Conservation (phyloP, 2,113 vertebrate species). For the Clupea harengus region DNA sequence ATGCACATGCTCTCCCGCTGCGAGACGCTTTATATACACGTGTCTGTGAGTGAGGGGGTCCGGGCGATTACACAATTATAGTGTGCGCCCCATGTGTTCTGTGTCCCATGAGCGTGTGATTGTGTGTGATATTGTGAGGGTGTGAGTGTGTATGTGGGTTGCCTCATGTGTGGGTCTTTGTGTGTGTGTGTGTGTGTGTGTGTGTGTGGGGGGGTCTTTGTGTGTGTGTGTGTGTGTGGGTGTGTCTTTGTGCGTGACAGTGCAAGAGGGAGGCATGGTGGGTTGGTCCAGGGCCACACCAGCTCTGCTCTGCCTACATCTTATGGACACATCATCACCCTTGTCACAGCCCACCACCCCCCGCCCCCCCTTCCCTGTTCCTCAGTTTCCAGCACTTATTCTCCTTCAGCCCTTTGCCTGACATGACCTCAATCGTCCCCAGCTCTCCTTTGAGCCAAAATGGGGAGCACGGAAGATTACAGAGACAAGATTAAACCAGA, state of each 20-base stretch:
- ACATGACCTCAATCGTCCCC: not conserved
- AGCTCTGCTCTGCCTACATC: not conserved
- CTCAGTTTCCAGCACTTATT: not conserved
- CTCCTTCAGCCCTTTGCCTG: slow-evolving; percentile 1
- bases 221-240: too few relatives aligned
- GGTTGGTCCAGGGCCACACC: not conserved
- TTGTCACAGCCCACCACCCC: not conserved
- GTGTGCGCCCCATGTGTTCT: too few relatives aligned
- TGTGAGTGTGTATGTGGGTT: not conserved
- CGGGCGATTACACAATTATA: too few relatives aligned
- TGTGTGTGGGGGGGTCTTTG: too few relatives aligned
- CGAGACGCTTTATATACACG: not conserved
- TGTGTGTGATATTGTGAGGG: not conserved
- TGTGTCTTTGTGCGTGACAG: not conserved
- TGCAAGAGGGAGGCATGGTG: not conserved
- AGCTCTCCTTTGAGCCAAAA: slow-evolving; percentile 6
- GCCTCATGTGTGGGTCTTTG: too few relatives aligned
- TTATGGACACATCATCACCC: not conserved
- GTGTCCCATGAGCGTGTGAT: too few relatives aligned
- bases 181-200: too few relatives aligned
- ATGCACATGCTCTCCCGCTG: not conserved
- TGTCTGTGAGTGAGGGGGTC: not conserved
- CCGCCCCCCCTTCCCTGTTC: not conserved
- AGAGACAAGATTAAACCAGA: not conserved
- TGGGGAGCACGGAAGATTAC: not conserved